Base-by-base conservation (phyloP, 2,888 invertebrate species). In the Xestobium rufovillosum region DNA sequence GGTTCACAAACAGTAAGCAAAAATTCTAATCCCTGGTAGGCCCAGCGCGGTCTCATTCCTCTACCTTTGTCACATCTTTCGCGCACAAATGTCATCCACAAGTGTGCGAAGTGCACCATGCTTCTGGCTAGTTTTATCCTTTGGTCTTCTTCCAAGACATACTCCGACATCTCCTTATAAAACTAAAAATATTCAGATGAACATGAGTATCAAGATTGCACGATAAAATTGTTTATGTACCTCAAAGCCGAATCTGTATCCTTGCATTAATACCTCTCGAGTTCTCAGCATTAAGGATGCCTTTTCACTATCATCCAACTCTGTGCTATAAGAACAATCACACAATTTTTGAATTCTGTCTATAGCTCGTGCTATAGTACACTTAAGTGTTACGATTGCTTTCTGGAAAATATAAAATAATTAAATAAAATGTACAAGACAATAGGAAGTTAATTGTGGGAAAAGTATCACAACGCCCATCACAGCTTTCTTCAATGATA, bases 71-170 rank as follows among this genome's bases (percentile, higher is more conserved):
- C 91, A 59, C 90, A 94, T 10, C 85, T 73, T 53, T 82, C 79
- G 45, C 78, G 75, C 1, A 89, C 90, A 62, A 92, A 94, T 38
- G 74, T 72, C 86, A 92, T 91, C 94, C 94, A 94, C 58, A 85
- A 76, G 50, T 76, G 73, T 6, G 84, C 83, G 60, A 86, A 84
- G 23, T 71, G 65, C 3, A 83, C 73, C 51, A 85, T 71, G 39
- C 76, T 74, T 17, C 70, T 55, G 0, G 78, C 73, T 16, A 83
- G 59, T 44, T 68, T 59, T 8, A 52, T 65, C 41, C 50, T 68
- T 57, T 48, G 49, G 14, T 56, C 50, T n/a, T 55, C 37, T 41
- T 67, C 67, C 34, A 67, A 63, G 23, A 80, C 75, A 39, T 83
- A 70, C 11, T 81, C 75, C 34, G 77, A 76, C 40, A 83, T 70